These are phyloP conservation scores for Piprites chloris DNA, from an alignment of 2,113 vertebrate species.

Conservation along the genomic window DNA sequence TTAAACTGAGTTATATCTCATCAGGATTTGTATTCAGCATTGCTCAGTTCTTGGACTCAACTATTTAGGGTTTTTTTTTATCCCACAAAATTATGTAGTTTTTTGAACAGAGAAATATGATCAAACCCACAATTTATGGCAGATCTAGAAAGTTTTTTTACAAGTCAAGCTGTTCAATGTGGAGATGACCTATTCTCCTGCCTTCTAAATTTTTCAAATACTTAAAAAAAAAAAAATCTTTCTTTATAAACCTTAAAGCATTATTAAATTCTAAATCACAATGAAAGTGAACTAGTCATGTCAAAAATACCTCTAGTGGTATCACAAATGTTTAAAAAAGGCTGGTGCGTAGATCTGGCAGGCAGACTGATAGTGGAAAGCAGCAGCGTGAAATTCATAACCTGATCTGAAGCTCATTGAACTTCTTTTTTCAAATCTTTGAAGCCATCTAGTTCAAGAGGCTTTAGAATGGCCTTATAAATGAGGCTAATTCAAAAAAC, in stretches of 20 bases:
- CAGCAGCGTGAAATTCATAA: background rate
- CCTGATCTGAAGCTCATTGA: background rate
- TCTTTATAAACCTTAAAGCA: background rate
- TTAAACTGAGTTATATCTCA: background rate
- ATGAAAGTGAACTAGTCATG: background rate
- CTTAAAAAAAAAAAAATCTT: background rate
- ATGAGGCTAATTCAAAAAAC: background rate
- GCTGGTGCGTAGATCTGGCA: background rate
- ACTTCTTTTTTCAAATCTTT: background rate
- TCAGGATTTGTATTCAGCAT: background rate
- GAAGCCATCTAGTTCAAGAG: background rate
- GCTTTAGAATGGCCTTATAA: background rate
- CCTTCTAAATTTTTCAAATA: background rate
- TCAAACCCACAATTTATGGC: background rate
- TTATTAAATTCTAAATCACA: background rate
- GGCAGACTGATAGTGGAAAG: background rate
- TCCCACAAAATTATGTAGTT: background rate
- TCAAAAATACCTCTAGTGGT: background rate
- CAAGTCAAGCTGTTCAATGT: background rate
- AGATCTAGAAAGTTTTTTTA: background rate
- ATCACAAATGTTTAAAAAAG: background rate
- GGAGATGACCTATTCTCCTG: background rate
- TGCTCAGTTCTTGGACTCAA: background rate
- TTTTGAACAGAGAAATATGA: background rate
- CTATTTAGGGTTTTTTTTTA: background rate